Percentiles rank a stretch among this genome's conserved stretches.
These are phyloP conservation scores for Sycophaga agraensis DNA, from an alignment of 1,140 invertebrate species.

Conservation along the genomic window DNA sequence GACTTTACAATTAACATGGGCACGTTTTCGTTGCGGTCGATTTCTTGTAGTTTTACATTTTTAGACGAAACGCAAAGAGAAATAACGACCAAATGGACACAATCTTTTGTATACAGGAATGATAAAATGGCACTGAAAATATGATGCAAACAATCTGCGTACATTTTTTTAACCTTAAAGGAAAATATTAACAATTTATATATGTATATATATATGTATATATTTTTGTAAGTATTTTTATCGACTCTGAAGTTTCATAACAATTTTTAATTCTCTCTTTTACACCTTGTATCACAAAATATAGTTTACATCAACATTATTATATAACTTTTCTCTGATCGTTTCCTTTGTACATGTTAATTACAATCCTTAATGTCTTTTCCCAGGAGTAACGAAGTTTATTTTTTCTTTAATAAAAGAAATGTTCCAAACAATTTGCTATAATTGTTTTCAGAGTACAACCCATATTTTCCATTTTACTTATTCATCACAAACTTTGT, in stretches of 20 bases:
- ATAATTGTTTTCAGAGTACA: too few relatives aligned
- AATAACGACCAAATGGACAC: not conserved
- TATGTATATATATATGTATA: constrained; percentile 30
- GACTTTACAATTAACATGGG: constrained; percentile 15
- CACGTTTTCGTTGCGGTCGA: constrained; percentile 15
- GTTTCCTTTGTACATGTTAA: constrained; percentile 36
- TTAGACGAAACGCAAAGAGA: constrained; percentile 7
- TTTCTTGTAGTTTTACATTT: not conserved
- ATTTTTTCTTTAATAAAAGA: too few relatives aligned
- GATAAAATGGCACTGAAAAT: constrained; percentile 44
- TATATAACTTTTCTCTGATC: constrained; percentile 31
- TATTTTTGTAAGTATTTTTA: too few relatives aligned
- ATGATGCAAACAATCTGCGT: constrained; percentile 30
- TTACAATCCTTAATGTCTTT: constrained; percentile 1
- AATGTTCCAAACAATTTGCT: too few relatives aligned
- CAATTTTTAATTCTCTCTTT: constrained; percentile 13
- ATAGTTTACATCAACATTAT: constrained; percentile 41
- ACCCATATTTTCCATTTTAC: not conserved
- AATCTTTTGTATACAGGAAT: not conserved
- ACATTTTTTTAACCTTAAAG: constrained; percentile 18
- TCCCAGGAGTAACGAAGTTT: too few relatives aligned
- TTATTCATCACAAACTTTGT: too few relatives aligned
- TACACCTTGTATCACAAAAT: constrained; percentile 47
- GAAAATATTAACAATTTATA: constrained; percentile 36
- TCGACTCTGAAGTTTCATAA: constrained; percentile 15